A percentile compares a stretch with the other conserved stretches of the same genome.
These are phyloP conservation scores for Tretioscincus oriximinensis DNA, from an alignment of 2,113 vertebrate species.

Conservation along the genomic window DNA sequence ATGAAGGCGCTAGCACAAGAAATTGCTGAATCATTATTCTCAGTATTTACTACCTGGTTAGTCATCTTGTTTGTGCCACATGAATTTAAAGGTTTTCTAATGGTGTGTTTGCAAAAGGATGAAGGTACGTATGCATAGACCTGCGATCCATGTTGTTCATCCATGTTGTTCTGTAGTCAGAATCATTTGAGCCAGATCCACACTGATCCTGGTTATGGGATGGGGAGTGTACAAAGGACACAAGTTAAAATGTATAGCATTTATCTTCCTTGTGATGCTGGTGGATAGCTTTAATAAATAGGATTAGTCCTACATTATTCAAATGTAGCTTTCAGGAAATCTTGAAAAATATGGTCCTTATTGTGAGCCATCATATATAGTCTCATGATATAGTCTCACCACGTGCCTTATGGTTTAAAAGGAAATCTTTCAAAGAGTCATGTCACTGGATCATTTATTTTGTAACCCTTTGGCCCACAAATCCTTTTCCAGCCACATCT, in stretches of 20 bases:
- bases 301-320: neutral
- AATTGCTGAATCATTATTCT: no score
- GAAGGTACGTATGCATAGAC: no score
- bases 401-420: neutral
- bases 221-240: no score
- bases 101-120: no score
- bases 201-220: no score
- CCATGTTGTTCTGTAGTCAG: no score
- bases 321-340: constrained; percentile 4
- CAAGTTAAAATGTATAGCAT: neutral
- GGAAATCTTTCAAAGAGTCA: neutral
- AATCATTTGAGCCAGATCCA: no score
- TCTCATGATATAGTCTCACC: neutral
- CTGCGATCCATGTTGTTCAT: no score
- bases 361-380: neutral
- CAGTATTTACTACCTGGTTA: no score
- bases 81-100: no score
- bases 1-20: no score
- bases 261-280: neutral
- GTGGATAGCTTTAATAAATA: neutral
- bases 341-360: neutral
- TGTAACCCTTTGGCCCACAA: neutral
- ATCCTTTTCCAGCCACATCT: neutral
- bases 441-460: neutral
- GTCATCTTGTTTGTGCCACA: no score